Percentiles rank a stretch among this genome's conserved stretches.
Conservation (phyloP, 1,140 invertebrate genomes). For the Proctacanthus coquilletti region DNA sequence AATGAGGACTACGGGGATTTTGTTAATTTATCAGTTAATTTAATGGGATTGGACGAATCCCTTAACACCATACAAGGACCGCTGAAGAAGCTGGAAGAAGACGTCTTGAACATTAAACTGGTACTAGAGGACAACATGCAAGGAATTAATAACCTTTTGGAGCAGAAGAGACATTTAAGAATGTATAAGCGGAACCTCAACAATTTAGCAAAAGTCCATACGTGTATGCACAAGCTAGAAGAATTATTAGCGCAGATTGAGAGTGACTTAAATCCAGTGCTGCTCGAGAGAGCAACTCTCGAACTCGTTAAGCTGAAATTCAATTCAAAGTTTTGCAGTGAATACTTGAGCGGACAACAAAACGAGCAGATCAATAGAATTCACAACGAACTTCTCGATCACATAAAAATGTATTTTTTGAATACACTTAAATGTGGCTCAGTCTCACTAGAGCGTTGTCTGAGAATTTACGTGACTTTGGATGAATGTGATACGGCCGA, state of each 20-base stretch:
- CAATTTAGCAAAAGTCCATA: conserved; percentile 19
- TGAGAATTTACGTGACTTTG: conserved; percentile 49
- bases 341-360: conserved; percentile 31
- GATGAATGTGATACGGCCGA: conserved; percentile 55
- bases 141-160: conserved; percentile 16
- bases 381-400: conserved; percentile 36
- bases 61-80: conserved; percentile 65
- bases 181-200: conserved; percentile 17
- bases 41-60: conserved; percentile 78
- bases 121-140: conserved; percentile 17
- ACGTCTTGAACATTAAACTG: conserved; percentile 47
- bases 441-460: conserved; percentile 39
- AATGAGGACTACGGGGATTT: conserved; percentile 96
- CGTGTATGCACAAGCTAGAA: conserved; percentile 16
- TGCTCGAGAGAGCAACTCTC: conserved; percentile 23
- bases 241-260: conserved; percentile 14
- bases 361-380: conserved; percentile 34
- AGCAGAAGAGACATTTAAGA: conserved; percentile 17
- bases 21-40: conserved; percentile 86
- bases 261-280: conserved; percentile 20
- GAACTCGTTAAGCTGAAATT: conserved; percentile 22
- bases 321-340: conserved; percentile 18
- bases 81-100: conserved; percentile 59
- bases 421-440: conserved; percentile 34
- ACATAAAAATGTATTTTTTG: conserved; percentile 44